Conservation (phyloP, 2,113 vertebrate genomes). For the Antennarius striatus region DNA sequence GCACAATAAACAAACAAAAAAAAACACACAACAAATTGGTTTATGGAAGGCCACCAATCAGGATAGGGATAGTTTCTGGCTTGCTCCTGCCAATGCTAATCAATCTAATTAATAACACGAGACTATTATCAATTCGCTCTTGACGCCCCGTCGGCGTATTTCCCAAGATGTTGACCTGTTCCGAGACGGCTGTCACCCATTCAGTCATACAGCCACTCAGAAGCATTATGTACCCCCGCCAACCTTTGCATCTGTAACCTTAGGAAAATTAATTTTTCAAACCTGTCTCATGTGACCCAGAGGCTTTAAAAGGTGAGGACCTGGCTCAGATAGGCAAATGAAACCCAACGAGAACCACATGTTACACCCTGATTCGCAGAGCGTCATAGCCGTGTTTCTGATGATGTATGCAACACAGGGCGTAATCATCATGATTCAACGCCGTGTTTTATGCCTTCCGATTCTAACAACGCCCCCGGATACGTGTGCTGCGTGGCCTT, state of each 20-base stretch:
- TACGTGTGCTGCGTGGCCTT: conserved; percentile 17
- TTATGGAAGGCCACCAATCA: neutral
- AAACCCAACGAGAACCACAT: conserved; percentile 65
- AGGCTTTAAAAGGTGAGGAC: conserved; percentile 61
- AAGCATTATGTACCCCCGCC: neutral
- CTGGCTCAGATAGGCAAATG: conserved; percentile 51
- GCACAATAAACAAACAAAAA: too few species aligned
- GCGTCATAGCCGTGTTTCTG: conserved; percentile 45
- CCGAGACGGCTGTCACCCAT: neutral
- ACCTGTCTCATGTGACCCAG: conserved; percentile 44
- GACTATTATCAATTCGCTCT: too few species aligned
- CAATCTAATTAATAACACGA: too few species aligned
- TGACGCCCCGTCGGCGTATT: too few species aligned
- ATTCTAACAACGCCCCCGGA: conserved; percentile 24
- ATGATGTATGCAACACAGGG: conserved; percentile 47
- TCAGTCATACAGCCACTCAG: neutral
- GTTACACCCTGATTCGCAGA: conserved; percentile 32
- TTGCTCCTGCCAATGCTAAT: neutral
- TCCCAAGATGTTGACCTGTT: neutral
- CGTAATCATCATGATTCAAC: conserved; percentile 60
- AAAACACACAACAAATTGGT: neutral
- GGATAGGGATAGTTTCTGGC: too few species aligned
- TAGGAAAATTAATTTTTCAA: conserved; percentile 30
- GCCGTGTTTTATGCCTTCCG: conserved; percentile 27
- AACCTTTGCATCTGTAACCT: conserved; percentile 14